Base-by-base conservation (phyloP, 2,888 invertebrate genomes). In the Chalcis sispes region DNA sequence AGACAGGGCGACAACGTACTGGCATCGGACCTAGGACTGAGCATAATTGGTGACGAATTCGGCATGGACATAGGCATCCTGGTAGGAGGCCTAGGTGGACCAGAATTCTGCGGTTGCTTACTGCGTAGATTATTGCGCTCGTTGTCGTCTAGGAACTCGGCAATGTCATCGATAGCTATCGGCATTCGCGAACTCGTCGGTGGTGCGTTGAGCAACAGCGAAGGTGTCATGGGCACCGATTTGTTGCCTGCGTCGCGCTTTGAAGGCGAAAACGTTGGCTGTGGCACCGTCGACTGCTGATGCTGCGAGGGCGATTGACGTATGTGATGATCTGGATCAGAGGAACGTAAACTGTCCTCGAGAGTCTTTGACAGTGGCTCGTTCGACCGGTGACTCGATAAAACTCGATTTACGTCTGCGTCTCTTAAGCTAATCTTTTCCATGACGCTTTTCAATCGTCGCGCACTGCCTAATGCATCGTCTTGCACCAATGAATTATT, bases 121-220 rank as follows among this genome's bases (percentile, higher is more conserved):
- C 67, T 58, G 27, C 56, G 50, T 0, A 77, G 79, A 20, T 74
- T 81, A 83, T 86, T 79, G 88, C 89, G 81, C 83, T 89, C 87
- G 0, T 36, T 65, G 83, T 91, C 83, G 73, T 85, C 79, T 78
- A 89, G 72, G 13, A 87, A 79, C 52, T 86, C 86, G 1, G 86
- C 86, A 25, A 89, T 40, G 67, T 89, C 89, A 62, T 87, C 87
- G 46, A 82, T 83, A 1, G 88, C 85, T 2, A 89, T 79, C 1
- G 88, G 88, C 18, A 65, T 2, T 20, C 72, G 25, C 0, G 67
- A 52, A n/a, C 18, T 65, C 1, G 71, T 56, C 3, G 88, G 87
- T 40, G 84, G 83, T 0, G 83, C 84, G 0, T 83, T 82, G 0
- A 84, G 82, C 1, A 84, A 81, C 10, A 87, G 62, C 18, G 86